phyloP scores from a whole-genome alignment of 1,140 invertebrate species.

The Physella acuta region DNA sequence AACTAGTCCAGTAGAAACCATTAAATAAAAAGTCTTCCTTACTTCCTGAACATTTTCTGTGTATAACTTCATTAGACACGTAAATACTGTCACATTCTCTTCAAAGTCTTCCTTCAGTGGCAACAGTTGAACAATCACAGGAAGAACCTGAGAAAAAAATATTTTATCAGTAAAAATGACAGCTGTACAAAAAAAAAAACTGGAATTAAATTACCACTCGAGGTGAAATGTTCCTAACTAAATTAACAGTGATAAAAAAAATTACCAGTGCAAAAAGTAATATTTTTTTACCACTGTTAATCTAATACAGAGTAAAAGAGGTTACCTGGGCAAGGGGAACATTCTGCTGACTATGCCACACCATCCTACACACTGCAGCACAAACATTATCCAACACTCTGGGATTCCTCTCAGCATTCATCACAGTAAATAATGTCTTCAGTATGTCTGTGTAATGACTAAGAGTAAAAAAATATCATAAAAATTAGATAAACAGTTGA shows the following conservation, averaged over 20 bases:
- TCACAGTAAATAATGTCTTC: constrained; percentile 67
- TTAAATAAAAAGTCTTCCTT: not conserved
- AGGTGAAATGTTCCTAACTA: too few relatives aligned
- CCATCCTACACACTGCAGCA: constrained; percentile 74
- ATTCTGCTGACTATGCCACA: constrained; percentile 67
- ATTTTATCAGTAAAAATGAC: too few relatives aligned
- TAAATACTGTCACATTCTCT: constrained; percentile 73
- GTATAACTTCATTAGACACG: constrained; percentile 67
- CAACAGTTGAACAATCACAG: constrained; percentile 71
- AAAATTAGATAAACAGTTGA: too few relatives aligned
- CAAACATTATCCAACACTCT: constrained; percentile 76
- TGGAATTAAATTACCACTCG: too few relatives aligned
- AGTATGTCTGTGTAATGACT: constrained; percentile 70
- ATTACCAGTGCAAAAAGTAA: too few relatives aligned
- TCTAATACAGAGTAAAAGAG: too few relatives aligned
- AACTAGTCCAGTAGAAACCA: too few relatives aligned
- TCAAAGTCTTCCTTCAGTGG: constrained; percentile 76
- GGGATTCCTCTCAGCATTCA: constrained; percentile 66
- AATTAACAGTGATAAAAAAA: too few relatives aligned
- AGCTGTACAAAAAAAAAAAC: too few relatives aligned
- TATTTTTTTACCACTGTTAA: too few relatives aligned
- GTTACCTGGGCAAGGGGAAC: constrained; percentile 64
- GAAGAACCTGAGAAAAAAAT: constrained; percentile 66
- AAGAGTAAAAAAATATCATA: too few relatives aligned
- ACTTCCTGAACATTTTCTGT: constrained; percentile 40